Evolutionary conservation across 2,113 vertebrate species (phyloP).

Genomic region (Lampris incognitus): DNA sequence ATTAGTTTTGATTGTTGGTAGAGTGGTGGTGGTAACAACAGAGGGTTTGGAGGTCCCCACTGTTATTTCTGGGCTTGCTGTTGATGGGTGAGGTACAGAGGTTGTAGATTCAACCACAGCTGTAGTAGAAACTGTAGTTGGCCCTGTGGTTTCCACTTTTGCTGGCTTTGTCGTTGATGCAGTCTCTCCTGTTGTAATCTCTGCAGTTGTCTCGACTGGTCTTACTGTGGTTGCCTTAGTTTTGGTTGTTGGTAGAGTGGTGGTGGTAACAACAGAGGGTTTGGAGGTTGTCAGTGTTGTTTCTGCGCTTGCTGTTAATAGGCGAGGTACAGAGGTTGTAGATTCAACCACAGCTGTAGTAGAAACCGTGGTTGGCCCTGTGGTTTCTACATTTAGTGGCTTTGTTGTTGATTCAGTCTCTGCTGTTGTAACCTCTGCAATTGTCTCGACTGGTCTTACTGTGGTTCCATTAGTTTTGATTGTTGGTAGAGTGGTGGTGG

Average conservation of each 20-base stretch:
- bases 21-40: too few species aligned
- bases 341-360: neutral
- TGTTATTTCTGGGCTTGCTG: too few species aligned
- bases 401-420: neutral
- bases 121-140: slow-evolving; percentile 10
- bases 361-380: neutral
- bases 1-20: too few species aligned
- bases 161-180: neutral
- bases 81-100: too few species aligned
- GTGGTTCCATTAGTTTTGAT: neutral
- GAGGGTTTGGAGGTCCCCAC: too few species aligned
- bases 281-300: neutral
- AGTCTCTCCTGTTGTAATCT: neutral
- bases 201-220: neutral
- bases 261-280: neutral
- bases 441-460: neutral
- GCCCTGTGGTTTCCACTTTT: neutral
- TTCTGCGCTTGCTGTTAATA: neutral
- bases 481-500: neutral
- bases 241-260: neutral
- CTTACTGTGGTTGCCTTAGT: neutral
- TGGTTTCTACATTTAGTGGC: slow-evolving; percentile 15
- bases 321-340: neutral
- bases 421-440: slow-evolving; percentile 8
- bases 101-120: slow-evolving; percentile 40